Conservation (phyloP, 1,140 invertebrate genomes). For the Holotrichia oblita region DNA sequence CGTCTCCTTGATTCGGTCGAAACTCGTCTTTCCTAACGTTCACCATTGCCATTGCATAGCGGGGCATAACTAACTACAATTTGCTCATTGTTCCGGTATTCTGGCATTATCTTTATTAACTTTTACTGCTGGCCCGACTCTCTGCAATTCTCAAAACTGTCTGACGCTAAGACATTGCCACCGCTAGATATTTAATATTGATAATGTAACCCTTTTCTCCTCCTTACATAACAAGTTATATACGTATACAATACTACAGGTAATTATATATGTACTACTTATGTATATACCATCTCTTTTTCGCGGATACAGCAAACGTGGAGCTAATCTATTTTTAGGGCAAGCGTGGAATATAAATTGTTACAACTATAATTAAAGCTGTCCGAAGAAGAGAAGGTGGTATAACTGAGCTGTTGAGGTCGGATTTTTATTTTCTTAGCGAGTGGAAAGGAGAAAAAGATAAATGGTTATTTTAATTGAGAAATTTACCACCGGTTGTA, state of each 20-base stretch:
- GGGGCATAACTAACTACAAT: constrained; percentile 56
- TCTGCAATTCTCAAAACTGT: constrained; percentile 51
- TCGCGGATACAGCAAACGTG: not conserved
- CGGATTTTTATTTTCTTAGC: constrained; percentile 15
- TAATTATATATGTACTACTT: not conserved
- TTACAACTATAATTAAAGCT: constrained; percentile 34
- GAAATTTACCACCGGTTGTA: constrained; percentile 34
- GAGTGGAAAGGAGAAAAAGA: not conserved
- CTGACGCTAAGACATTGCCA: constrained; percentile 53
- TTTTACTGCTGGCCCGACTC: constrained; percentile 52
- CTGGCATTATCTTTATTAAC: constrained; percentile 59
- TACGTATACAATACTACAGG: not conserved
- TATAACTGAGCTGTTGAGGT: constrained; percentile 15
- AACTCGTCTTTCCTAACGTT: not conserved
- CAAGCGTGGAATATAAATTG: constrained; percentile 27
- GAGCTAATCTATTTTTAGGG: not conserved
- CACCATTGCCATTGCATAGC: constrained; percentile 45
- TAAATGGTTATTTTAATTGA: constrained; percentile 37
- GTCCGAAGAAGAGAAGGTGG: not conserved
- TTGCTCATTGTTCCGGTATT: constrained; percentile 57
- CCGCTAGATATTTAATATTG: constrained; percentile 58
- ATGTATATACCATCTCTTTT: not conserved
- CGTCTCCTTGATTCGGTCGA: constrained; percentile 16
- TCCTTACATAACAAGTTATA: not conserved
- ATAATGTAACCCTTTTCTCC: constrained; percentile 55